Evolutionary conservation across 2,888 invertebrate species (phyloP).

Genomic region (Eupithecia dodoneata): DNA sequence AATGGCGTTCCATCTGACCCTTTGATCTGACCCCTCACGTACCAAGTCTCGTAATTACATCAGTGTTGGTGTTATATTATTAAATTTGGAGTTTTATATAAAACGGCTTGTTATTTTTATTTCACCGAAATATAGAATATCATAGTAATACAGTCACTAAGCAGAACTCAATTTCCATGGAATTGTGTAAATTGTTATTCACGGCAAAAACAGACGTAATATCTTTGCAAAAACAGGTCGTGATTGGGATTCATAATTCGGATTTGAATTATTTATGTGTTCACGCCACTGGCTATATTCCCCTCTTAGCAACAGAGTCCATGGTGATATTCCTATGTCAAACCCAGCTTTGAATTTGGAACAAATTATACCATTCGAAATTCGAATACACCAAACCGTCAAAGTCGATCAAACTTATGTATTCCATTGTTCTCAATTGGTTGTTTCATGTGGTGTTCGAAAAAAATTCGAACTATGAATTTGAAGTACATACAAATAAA

Average conservation of each 20-base stretch:
- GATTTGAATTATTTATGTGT: conserved; percentile 40
- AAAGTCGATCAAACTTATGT: not conserved
- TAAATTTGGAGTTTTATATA: too few relatives aligned
- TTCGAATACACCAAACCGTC: not conserved
- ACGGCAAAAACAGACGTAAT: conserved; percentile 18
- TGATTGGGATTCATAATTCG: conserved; percentile 31
- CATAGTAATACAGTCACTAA: not conserved
- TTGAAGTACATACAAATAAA: not conserved
- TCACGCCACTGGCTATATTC: conserved; percentile 19
- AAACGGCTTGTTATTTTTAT: too few relatives aligned
- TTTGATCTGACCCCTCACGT: too few relatives aligned
- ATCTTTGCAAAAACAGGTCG: conserved; percentile 27
- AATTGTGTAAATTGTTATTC: conserved; percentile 24
- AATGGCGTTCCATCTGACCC: too few relatives aligned
- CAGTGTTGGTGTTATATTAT: too few relatives aligned
- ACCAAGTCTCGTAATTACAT: too few relatives aligned
- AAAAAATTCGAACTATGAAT: not conserved
- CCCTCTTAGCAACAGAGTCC: not conserved
- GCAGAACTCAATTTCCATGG: conserved; percentile 8
- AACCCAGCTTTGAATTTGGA: not conserved
- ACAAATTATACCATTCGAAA: not conserved
- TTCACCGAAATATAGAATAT: too few relatives aligned
- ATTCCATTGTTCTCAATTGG: not conserved
- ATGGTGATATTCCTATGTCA: conserved; percentile 5
- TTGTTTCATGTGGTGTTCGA: not conserved